Evolutionary conservation across 2,888 invertebrate genomes (phyloP).

Genomic region (Apamea monoglypha): DNA sequence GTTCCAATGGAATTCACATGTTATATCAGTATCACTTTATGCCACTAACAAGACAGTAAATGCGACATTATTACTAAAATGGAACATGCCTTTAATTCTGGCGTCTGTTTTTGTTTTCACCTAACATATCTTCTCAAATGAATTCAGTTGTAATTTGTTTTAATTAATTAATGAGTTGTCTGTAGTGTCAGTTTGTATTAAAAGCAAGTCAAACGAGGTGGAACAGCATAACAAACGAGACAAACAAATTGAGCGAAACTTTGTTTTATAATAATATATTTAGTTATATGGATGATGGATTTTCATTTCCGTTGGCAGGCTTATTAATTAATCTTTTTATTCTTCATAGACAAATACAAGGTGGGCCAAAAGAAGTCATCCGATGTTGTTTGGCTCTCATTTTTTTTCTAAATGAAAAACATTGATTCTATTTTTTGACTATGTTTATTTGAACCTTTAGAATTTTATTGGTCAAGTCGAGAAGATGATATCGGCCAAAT

Average conservation of each 20-base stretch:
- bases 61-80: neutral
- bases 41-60: neutral
- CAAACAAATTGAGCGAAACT: neutral
- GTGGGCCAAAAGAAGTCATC: too few species aligned
- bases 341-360: neutral
- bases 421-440: too few species aligned
- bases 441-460: too few species aligned
- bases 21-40: neutral
- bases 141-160: slow-evolving; percentile 20
- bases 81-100: neutral
- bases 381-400: too few species aligned
- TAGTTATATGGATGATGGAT: neutral
- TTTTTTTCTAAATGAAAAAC: too few species aligned
- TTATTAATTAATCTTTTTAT: neutral
- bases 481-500: too few species aligned
- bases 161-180: slow-evolving; percentile 20
- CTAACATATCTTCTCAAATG: slow-evolving; percentile 2
- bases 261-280: neutral
- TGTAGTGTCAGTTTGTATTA: slow-evolving; percentile 14
- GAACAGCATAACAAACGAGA: slow-evolving; percentile 6
- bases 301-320: neutral
- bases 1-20: neutral
- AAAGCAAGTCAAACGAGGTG: neutral
- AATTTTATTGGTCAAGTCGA: too few species aligned
- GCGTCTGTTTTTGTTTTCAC: neutral